phyloP scores from a whole-genome alignment of 2,113 vertebrate species.

The Datnioides undecimradiatus region DNA sequence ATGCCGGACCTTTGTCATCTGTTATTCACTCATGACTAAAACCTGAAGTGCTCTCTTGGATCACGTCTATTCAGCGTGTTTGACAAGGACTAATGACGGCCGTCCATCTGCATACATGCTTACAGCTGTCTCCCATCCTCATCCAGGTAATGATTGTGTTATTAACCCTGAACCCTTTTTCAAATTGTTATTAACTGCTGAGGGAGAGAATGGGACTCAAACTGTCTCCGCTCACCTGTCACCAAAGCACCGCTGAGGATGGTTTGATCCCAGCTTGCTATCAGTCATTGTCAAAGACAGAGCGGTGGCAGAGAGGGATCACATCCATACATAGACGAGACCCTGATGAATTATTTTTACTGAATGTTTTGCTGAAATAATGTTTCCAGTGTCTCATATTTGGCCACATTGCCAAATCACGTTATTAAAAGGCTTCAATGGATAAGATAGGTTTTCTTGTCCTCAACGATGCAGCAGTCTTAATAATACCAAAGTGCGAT shows the following conservation, averaged over 20 bases:
- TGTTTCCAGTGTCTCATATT: slow-evolving; percentile 9
- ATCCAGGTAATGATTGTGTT: slow-evolving; percentile 84
- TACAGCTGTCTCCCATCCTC: slow-evolving; percentile 81
- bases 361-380: slow-evolving; percentile 28
- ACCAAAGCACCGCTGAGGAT: slow-evolving; percentile 61
- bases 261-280: slow-evolving; percentile 69
- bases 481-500: background rate
- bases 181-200: slow-evolving; percentile 83
- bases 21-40: slow-evolving; percentile 54
- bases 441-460: background rate
- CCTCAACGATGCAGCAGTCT: background rate
- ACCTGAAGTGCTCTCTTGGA: slow-evolving; percentile 71
- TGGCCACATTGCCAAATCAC: background rate
- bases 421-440: background rate
- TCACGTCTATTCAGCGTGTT: slow-evolving; percentile 66
- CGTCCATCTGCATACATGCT: slow-evolving; percentile 82
- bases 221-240: slow-evolving; percentile 81
- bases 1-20: slow-evolving; percentile 54
- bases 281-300: slow-evolving; percentile 79
- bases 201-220: slow-evolving; percentile 76
- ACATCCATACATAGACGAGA: slow-evolving; percentile 31
- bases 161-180: slow-evolving; percentile 83
- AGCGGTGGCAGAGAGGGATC: slow-evolving; percentile 12
- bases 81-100: slow-evolving; percentile 81
- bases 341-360: background rate